These are phyloP conservation scores for Fabriciana adippe DNA, from an alignment of 2,888 invertebrate species.

Conservation along the genomic window DNA sequence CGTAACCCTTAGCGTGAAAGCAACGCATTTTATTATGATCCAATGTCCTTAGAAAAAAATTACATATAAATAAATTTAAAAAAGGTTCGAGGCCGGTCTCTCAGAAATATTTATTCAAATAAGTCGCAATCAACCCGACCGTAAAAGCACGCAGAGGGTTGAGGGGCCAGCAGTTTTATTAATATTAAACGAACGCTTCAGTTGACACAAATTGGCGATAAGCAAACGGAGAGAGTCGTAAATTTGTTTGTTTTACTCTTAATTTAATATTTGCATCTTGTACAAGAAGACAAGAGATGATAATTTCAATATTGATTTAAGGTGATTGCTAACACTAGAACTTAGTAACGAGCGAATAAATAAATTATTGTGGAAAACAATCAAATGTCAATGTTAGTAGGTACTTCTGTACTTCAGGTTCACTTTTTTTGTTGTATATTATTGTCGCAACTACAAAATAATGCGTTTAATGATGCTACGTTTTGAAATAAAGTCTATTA, in stretches of 20 bases:
- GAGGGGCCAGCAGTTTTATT: conserved; percentile 77
- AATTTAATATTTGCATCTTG: conserved; percentile 37
- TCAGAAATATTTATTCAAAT: conserved; percentile 81
- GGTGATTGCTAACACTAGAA: background rate
- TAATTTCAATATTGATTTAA: conserved; percentile 9
- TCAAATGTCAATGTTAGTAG: conserved; percentile 43
- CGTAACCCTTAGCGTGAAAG: conserved; percentile 54
- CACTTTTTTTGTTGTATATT: too few species aligned
- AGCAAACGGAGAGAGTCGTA: conserved; percentile 70
- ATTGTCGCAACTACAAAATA: too few species aligned
- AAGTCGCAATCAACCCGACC: conserved; percentile 78
- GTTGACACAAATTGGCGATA: conserved; percentile 81
- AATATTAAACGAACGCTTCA: conserved; percentile 80
- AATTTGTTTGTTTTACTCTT: conserved; percentile 53
- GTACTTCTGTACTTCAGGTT: too few species aligned
- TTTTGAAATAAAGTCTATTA: conserved; percentile 20
- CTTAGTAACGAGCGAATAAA: conserved; percentile 1
- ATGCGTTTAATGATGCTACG: too few species aligned
- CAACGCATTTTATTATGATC: conserved; percentile 49
- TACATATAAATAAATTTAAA: conserved; percentile 63
- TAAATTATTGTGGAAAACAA: conserved; percentile 59
- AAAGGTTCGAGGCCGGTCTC: conserved; percentile 56
- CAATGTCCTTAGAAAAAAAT: conserved; percentile 58
- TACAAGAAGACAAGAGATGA: conserved; percentile 23
- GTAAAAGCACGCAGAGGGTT: conserved; percentile 77